These are phyloP conservation scores for Tylochromis polylepis DNA, from an alignment of 2,113 vertebrate genomes.

Conservation along the genomic window DNA sequence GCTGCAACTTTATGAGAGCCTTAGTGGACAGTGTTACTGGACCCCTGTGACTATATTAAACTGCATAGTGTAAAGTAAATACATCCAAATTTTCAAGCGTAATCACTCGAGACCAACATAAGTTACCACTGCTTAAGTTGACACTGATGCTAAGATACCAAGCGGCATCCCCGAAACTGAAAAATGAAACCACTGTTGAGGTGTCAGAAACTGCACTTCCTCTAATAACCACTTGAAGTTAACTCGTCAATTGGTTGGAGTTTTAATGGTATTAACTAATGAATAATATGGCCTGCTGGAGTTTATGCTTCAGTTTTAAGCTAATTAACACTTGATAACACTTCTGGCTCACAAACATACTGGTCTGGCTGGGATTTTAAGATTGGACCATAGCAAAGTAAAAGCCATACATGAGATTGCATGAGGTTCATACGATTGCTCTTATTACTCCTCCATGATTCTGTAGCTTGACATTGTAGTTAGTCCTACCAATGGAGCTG, in stretches of 20 bases:
- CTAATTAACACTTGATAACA: not conserved
- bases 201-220: not conserved
- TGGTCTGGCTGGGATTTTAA: not conserved
- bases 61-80: not conserved
- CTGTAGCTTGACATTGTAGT: not conserved
- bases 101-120: not conserved
- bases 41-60: not conserved
- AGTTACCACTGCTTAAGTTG: not conserved
- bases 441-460: not conserved
- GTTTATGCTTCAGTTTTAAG: not conserved
- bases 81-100: not conserved
- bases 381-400: accelerated
- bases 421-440: not conserved
- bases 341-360: not conserved
- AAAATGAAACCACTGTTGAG: not conserved
- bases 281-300: not conserved
- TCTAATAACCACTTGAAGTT: not conserved
- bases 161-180: not conserved
- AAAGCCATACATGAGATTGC: not conserved
- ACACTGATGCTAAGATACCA: not conserved
- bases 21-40: not conserved
- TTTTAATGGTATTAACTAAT: not conserved
- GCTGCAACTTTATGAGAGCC: not conserved
- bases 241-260: not conserved
- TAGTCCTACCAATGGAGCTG: not conserved